Base-by-base conservation (phyloP, 2,113 vertebrate species). In the Solenodon paradoxus region DNA sequence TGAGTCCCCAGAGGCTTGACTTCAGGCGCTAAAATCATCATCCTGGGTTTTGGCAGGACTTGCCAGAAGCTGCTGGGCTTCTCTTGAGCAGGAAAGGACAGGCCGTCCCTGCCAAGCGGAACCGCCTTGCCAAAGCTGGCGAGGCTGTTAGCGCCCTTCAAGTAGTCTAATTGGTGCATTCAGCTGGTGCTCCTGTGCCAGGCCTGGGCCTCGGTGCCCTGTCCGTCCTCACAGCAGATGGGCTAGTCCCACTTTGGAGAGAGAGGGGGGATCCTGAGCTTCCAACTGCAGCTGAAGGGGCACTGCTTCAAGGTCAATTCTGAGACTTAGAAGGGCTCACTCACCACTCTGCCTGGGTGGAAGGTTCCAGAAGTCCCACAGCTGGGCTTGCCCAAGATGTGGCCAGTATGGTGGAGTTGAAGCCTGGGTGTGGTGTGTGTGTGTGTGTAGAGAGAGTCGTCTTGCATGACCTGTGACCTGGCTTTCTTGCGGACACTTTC, bases 11-110 rank as follows among this genome's bases (percentile, higher is more conserved):
- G 72, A 88, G 96, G 26, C 93, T 69, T 80, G 63, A 11, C 47
- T 96, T 89, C 92, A 66, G 92, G 86, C 93, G 75, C 96, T 93
- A 53, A 93, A 75, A 92, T 82, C 91, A 92, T 93, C 64, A 95
- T 87, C 75, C 7, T 0, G 57, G 69, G 63, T 78, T 66, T 77
- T 81, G 96, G 95, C 97, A 95, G 93, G 82, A 88, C 87, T 94
- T 95, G 42, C 92, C 93, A 92, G 95, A 85, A 59, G 17, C 9
- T 4, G 40, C 88, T 86, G 22, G 49, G 94, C 75, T 96, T 95
- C 69, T 89, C 95, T 66, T 35, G 53, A 66, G 75, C 32, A 1
- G 63, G 92, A 68, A 90, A 87, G 94, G 90, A 92, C 5, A 3
- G 72, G 69, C 38, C 1, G 13, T 66, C 83, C 91, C 87, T 93